These are phyloP conservation scores for Vireo griseus DNA, from an alignment of 2,797 vertebrate species.

Conservation along the genomic window DNA sequence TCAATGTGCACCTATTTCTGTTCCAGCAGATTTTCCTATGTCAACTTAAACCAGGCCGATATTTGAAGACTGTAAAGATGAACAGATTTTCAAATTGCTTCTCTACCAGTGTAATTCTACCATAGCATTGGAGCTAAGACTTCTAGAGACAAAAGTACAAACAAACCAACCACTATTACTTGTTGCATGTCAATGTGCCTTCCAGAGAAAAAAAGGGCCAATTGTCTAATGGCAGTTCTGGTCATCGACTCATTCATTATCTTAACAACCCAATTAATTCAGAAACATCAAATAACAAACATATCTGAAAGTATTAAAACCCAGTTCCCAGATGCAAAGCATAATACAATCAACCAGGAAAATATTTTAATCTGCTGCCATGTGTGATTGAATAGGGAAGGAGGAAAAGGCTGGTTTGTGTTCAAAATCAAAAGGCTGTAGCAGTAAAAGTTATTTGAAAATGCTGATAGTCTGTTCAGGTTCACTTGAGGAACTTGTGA, in stretches of 20 bases:
- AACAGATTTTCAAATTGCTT: background rate
- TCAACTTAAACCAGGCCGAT: background rate
- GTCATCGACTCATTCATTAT: background rate
- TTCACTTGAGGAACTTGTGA: background rate
- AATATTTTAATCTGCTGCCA: constrained; percentile 46
- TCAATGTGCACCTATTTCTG: fast-evolving
- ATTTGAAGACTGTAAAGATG: background rate
- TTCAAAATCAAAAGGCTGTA: background rate
- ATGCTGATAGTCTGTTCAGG: background rate
- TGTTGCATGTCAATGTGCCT: background rate
- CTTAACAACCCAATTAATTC: background rate
- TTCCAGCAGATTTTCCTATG: background rate
- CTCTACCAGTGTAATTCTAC: background rate
- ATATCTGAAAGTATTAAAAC: constrained; percentile 38
- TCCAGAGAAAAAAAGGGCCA: background rate
- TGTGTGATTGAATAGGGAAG: background rate
- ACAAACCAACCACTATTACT: background rate
- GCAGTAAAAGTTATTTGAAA: background rate
- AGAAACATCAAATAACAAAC: background rate
- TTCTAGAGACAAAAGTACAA: background rate
- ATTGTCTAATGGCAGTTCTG: background rate
- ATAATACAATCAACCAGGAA: constrained; percentile 8
- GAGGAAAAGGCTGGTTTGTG: background rate
- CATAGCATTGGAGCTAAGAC: background rate
- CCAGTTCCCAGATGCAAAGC: background rate